Conservation (phyloP, 2,797 vertebrate species). For the Paedocypris micromegethes region DNA sequence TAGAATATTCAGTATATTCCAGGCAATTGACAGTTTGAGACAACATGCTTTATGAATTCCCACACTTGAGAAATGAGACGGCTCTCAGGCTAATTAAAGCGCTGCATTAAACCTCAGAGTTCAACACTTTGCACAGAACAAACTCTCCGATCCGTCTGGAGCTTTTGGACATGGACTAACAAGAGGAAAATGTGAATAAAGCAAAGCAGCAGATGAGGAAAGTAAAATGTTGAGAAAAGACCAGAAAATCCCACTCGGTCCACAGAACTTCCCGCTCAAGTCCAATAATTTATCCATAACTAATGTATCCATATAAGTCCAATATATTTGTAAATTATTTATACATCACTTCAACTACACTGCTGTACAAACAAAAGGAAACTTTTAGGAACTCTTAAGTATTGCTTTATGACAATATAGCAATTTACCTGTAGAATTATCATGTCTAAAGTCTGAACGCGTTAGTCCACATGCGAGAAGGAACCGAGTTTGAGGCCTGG, state of each 20-base stretch:
- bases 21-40: conserved; percentile 49
- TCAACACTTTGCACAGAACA: not conserved
- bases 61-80: conserved; percentile 63
- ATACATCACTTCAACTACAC: too few species aligned
- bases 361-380: too few species aligned
- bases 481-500: too few species aligned
- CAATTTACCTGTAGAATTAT: too few species aligned
- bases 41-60: conserved; percentile 56
- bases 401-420: too few species aligned
- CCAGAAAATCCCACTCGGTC: conserved; percentile 52
- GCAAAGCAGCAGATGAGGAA: not conserved
- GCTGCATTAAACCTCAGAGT: conserved; percentile 45
- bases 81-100: conserved; percentile 64
- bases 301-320: too few species aligned
- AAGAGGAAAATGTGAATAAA: not conserved
- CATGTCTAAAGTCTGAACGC: too few species aligned
- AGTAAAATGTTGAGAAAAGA: conserved; percentile 10
- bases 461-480: too few species aligned
- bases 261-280: conserved; percentile 57
- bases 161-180: conserved; percentile 3
- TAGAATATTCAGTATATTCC: conserved; percentile 44
- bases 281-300: too few species aligned
- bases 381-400: too few species aligned
- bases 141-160: conserved; percentile 2
- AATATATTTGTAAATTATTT: too few species aligned